Base-by-base conservation (phyloP, 2,797 vertebrate genomes). In the Anguilla obscura region DNA sequence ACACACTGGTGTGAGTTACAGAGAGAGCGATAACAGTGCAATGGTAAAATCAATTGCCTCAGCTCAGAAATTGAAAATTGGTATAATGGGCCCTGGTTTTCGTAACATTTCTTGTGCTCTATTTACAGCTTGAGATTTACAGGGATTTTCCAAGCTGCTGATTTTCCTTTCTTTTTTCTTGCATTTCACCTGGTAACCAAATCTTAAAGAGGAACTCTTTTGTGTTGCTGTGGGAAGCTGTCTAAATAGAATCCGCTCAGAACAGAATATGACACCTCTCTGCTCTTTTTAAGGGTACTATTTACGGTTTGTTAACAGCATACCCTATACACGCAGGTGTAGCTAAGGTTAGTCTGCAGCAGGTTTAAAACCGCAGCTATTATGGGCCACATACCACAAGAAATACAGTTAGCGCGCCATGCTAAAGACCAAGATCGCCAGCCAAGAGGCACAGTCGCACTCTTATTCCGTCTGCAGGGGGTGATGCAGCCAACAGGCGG, bases 1-100 rank as follows among this genome's bases (percentile, higher is more conserved):
- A 24, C 74, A 18, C 36, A 79, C 33, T 36, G 69, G 36, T 24
- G 3, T 48, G 40, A 80, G 76, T 48, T 80, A 48, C 36, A 48
- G 76, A 45, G 36, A 21, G 18, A 48, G 36, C 36, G 3, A 48
- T 80, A 48, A 80, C 45, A 45, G 5, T 48, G 16, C 12, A 10
- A 80, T 80, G 76, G 76, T 21, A 80, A 80, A 80, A 80, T 80
- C 76, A 48, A 80, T 80, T 14, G 12, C 14, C 12, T 14, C 76
- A 80, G 30, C 69, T 33, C 69, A 16, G 69, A 74, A 74, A 74
- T 36, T 1, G 69, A 74, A 74, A 30, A 74, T 74, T 36, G 30
- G 27, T 30, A 36, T 33, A 74, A 74, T 33, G 10, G 3, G 9
- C 30, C 8, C 27, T 74, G 30, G 7, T 33, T 74, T 74, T 74